phyloP scores from a whole-genome alignment of 2,888 invertebrate species.

The Zaprionus lineosus region DNA sequence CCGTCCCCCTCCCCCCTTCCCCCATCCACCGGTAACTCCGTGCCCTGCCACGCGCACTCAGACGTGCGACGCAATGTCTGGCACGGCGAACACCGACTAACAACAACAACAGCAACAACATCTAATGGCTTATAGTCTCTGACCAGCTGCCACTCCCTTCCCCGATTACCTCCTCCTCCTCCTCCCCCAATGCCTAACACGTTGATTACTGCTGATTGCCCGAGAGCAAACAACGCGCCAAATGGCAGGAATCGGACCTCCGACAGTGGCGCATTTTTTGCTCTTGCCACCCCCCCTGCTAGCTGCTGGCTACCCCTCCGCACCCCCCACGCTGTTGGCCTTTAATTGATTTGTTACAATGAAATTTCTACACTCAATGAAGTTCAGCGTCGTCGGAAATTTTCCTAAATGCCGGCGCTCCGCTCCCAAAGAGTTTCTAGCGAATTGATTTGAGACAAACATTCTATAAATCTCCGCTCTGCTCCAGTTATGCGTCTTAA shows the following conservation, averaged over 20 bases:
- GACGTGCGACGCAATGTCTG: slow-evolving; percentile 69
- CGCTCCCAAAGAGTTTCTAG: slow-evolving; percentile 5
- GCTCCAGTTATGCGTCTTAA: slow-evolving; percentile 39
- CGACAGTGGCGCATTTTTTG: too few species aligned
- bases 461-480: slow-evolving; percentile 49
- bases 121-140: slow-evolving; percentile 14
- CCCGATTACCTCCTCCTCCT: slow-evolving; percentile 18
- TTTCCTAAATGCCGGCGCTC: slow-evolving; percentile 53
- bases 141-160: slow-evolving; percentile 13
- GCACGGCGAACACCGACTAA: slow-evolving; percentile 40
- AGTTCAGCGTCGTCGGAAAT: slow-evolving; percentile 43
- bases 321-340: slow-evolving; percentile 19
- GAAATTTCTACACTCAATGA: slow-evolving; percentile 69
- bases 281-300: too few species aligned
- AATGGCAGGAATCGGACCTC: slow-evolving; percentile 65
- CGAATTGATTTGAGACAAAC: slow-evolving; percentile 37
- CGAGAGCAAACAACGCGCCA: slow-evolving; percentile 66
- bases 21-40: slow-evolving; percentile 18
- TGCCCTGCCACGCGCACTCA: slow-evolving; percentile 48
- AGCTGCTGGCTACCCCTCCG: too few species aligned
- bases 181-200: slow-evolving; percentile 31
- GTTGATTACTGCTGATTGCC: slow-evolving; percentile 73
- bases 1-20: too few species aligned
- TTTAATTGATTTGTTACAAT: slow-evolving; percentile 76
- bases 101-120: slow-evolving; percentile 22